Evolutionary conservation across 2,113 vertebrate species (phyloP).

Genomic region (Bathybates hornii): DNA sequence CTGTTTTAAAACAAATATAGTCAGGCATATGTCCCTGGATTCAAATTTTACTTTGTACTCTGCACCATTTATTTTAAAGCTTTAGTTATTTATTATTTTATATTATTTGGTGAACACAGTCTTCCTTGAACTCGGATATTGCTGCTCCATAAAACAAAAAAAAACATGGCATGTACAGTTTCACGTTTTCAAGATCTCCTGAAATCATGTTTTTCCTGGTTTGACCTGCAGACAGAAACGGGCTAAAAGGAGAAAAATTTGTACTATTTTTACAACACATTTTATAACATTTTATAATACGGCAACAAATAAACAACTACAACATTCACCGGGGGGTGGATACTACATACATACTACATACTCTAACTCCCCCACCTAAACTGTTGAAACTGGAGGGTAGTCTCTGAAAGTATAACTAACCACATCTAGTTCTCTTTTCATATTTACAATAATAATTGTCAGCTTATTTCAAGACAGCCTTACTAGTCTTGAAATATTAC

Average conservation of each 20-base stretch:
- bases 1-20: neutral
- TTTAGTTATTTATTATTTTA: neutral
- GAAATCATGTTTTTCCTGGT: neutral
- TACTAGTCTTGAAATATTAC: neutral
- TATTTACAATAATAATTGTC: neutral
- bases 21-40: fast-evolving
- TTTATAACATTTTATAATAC: neutral
- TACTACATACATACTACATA: neutral
- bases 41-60: neutral
- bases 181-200: neutral
- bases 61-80: neutral
- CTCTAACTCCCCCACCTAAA: neutral
- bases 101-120: neutral
- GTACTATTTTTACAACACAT: neutral
- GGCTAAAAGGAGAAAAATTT: neutral
- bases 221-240: neutral
- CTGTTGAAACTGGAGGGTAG: neutral
- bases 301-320: neutral
- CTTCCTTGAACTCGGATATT: neutral
- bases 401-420: neutral
- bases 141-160: neutral
- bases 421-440: neutral
- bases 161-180: neutral
- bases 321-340: neutral
- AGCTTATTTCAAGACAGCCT: neutral